phyloP scores from a whole-genome alignment of 2,113 vertebrate species.

The Lepisosteus oculatus region DNA sequence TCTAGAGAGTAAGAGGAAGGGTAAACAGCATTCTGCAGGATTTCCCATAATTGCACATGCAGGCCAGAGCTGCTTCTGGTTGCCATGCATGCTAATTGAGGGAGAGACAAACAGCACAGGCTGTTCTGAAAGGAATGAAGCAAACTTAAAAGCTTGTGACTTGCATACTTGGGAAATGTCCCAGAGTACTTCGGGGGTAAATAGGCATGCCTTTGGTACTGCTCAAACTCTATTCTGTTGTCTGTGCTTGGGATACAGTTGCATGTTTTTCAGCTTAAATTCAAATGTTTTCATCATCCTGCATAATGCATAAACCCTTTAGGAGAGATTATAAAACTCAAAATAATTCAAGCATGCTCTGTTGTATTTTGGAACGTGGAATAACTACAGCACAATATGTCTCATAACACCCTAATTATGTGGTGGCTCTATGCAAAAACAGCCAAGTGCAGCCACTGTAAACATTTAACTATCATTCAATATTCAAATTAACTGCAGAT shows the following conservation, averaged over 20 bases:
- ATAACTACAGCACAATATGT: no score
- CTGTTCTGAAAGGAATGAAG: slow-evolving; percentile 18
- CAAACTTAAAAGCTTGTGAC: slow-evolving; percentile 13
- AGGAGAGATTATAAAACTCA: no score
- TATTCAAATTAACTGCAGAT: no score
- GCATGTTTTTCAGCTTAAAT: background rate
- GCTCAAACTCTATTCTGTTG: background rate
- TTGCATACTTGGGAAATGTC: slow-evolving; percentile 25
- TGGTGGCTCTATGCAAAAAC: no score
- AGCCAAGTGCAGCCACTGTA: no score
- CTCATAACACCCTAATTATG: no score
- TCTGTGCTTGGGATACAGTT: slow-evolving; percentile 10
- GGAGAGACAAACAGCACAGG: slow-evolving; percentile 28
- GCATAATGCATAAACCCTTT: no score
- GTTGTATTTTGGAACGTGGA: no score
- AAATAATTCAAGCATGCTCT: no score
- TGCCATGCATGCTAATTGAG: slow-evolving; percentile 26
- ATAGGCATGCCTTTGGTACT: slow-evolving; percentile 26
- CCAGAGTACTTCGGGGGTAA: slow-evolving; percentile 26
- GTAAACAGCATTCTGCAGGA: slow-evolving; percentile 12
- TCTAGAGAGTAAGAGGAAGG: background rate
- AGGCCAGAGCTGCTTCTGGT: slow-evolving; percentile 19
- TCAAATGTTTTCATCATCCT: no score
- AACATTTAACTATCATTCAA: no score
- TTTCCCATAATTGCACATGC: slow-evolving; percentile 47